phyloP scores from a whole-genome alignment of 2,797 vertebrate species.

The Liasis olivaceus region DNA sequence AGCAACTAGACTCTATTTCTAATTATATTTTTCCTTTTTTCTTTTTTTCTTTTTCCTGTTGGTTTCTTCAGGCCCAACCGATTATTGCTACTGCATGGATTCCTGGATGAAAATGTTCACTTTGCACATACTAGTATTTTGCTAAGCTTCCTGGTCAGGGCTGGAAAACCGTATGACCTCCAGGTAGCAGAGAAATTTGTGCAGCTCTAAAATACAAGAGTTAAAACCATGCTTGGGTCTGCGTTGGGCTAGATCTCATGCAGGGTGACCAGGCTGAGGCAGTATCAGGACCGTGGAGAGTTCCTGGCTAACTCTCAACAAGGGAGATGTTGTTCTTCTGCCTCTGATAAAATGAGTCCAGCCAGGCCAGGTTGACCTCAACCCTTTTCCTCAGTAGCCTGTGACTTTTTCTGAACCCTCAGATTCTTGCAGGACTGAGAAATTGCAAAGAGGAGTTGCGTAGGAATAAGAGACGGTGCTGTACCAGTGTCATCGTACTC shows the following conservation, averaged over 20 bases:
- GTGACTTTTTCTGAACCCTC: not conserved
- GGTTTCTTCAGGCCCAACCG: slow-evolving; percentile 77
- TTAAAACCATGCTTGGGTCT: not conserved
- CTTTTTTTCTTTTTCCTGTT: slow-evolving; percentile 9
- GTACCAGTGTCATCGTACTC: too few species aligned
- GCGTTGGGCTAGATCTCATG: not conserved
- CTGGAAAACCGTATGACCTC: slow-evolving; percentile 82
- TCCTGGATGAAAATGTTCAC: slow-evolving; percentile 84
- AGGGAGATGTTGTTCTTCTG: not conserved
- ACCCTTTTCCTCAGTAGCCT: not conserved
- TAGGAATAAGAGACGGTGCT: not conserved
- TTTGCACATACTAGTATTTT: slow-evolving; percentile 85
- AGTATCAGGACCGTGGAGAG: not conserved
- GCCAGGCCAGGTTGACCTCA: not conserved
- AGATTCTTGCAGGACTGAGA: not conserved
- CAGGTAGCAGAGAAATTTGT: slow-evolving; percentile 71
- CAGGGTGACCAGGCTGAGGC: not conserved
- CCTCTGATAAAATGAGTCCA: not conserved
- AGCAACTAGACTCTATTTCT: not conserved
- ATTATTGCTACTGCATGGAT: slow-evolving; percentile 80
- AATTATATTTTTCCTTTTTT: not conserved
- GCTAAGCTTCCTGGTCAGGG: slow-evolving; percentile 83
- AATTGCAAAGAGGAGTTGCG: not conserved
- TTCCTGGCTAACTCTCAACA: not conserved
- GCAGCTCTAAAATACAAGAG: not conserved